Base-by-base conservation (phyloP, 2,888 invertebrate genomes). In the Pammene fasciana region DNA sequence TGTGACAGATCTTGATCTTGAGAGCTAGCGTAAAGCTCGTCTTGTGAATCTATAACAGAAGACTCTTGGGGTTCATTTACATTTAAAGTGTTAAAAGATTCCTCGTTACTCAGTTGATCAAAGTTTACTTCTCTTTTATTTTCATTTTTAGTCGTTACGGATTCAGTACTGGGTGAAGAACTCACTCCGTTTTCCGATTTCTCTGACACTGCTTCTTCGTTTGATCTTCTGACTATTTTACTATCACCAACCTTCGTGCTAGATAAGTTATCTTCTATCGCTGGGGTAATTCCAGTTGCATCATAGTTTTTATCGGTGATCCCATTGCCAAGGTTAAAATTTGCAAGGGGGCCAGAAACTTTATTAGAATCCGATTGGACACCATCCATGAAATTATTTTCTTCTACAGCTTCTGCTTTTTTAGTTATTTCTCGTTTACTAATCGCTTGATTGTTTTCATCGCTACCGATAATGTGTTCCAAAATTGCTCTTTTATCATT, bases 401-500 rank as follows among this genome's bases (percentile, higher is more conserved):
- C 88, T 75, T 89, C 89, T 26, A 86, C 82, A 43, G 89, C 89
- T 7, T 84, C 89, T 34, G 88, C 87, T 78, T 92, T 92, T 71
- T 92, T 92, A 7, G 88, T 90, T 65, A 91, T 91, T 84, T 92
- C 92, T 72, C 92, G 82, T 80, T 92, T 92, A 72, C 52, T 75
- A 3, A 80, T 81, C 59, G 26, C 68, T 75, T 26, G 82, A 78
- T 48, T 67, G 64, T 7, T 74, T 48, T 64, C 38, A 26, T 85
- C 84, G 43, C 66, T 77, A 14, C 84, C 86, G 38, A 92, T 89
- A 5, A 92, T 89, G 76, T 86, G 87, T 74, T 86, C 88, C 48
- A 92, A 79, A 5, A 92, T 79, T 34, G 79, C 78, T 75, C 82
- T 84, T 82, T 92, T 92, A 67, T 92, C 90, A 59, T 86, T 87